Evolutionary conservation across 2,113 vertebrate genomes (phyloP).

Genomic region (Alces alces): DNA sequence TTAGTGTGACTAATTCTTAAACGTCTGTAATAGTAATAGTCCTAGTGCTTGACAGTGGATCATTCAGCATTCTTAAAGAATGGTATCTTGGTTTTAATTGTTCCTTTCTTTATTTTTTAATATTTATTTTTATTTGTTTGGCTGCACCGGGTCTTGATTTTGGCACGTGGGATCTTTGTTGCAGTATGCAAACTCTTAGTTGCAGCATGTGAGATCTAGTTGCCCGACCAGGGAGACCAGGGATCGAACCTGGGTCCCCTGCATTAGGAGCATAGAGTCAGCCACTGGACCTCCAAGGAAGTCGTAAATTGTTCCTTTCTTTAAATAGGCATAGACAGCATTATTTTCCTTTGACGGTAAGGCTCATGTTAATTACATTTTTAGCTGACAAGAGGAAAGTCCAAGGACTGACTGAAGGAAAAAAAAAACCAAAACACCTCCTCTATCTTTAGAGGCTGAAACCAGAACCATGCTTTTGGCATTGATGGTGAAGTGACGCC

Average conservation of each 20-base stretch:
- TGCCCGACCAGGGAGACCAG: background rate
- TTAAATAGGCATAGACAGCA: background rate
- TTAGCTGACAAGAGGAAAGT: background rate
- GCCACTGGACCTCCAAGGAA: background rate
- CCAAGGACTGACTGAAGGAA: background rate
- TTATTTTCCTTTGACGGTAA: conserved; percentile 14
- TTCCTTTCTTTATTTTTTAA: background rate
- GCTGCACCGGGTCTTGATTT: background rate
- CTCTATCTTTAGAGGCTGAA: conserved; percentile 59
- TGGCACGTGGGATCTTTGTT: background rate
- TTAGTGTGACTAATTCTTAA: background rate
- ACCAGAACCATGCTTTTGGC: conserved; percentile 14
- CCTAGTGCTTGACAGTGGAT: background rate
- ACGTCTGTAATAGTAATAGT: background rate
- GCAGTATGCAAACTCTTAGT: background rate
- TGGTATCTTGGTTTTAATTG: background rate
- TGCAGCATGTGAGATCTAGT: background rate
- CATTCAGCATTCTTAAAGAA: background rate
- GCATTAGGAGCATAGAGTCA: background rate
- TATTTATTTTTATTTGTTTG: background rate
- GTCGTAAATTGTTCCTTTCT: background rate
- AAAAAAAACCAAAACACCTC: background rate
- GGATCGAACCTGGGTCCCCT: background rate
- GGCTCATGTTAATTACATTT: background rate
- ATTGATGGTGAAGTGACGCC: background rate